Conservation (phyloP, 2,797 vertebrate species). For the Gobio occitaniae region DNA sequence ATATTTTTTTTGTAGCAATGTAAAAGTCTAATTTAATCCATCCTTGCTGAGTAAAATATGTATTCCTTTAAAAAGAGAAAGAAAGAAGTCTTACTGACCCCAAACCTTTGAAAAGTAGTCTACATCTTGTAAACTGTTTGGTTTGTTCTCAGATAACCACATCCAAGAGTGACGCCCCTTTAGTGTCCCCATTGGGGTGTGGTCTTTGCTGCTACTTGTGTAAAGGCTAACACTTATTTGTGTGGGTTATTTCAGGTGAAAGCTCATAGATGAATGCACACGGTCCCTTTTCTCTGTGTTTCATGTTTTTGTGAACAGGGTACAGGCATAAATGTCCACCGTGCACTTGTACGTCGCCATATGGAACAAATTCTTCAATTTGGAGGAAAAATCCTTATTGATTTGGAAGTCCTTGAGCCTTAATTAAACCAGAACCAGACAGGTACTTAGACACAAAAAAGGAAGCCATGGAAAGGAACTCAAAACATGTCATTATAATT, state of each 20-base stretch:
- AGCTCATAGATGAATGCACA: slow-evolving; percentile 23
- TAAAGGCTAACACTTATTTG: slow-evolving; percentile 35
- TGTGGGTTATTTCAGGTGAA: slow-evolving; percentile 47
- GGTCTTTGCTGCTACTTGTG: slow-evolving; percentile 58
- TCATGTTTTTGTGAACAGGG: slow-evolving; percentile 42
- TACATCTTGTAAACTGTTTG: slow-evolving; percentile 56
- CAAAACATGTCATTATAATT: background rate
- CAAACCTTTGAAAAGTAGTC: background rate
- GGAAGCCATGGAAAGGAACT: background rate
- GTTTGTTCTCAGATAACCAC: slow-evolving; percentile 39
- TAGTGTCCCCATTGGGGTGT: slow-evolving; percentile 15
- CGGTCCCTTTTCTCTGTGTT: slow-evolving; percentile 2
- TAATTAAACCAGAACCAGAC: slow-evolving; percentile 50
- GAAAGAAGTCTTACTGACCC: background rate
- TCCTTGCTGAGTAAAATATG: background rate
- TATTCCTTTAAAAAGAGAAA: background rate
- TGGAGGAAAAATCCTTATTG: slow-evolving; percentile 46
- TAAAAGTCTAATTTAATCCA: background rate
- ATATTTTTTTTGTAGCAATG: background rate
- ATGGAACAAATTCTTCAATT: slow-evolving; percentile 69
- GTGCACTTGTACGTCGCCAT: slow-evolving; percentile 67
- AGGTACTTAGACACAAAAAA: slow-evolving; percentile 11
- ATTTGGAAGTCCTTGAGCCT: slow-evolving; percentile 34
- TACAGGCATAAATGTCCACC: slow-evolving; percentile 50
- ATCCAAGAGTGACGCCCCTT: slow-evolving; percentile 47